Base-by-base conservation (phyloP, 2,113 vertebrate genomes). In the Fregetta grallaria region DNA sequence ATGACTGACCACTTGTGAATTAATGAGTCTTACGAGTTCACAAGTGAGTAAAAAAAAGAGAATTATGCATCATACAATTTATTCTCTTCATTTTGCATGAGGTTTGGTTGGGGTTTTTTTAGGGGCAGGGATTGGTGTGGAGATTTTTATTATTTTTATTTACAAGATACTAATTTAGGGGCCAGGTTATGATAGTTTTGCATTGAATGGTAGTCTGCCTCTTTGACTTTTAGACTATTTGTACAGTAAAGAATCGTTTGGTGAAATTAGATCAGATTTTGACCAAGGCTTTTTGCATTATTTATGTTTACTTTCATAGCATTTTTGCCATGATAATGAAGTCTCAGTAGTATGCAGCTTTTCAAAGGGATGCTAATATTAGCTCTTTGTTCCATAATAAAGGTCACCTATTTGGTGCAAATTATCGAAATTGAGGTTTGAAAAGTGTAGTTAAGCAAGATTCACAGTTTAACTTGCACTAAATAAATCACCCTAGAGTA, bases 51-150 rank as follows among this genome's bases (percentile, higher is more conserved):
- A 44, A 67, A 96, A 96, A 47, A 7, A 47, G 7, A 59, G 17
- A 79, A 61, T 55, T 82, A 47, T 68, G 13, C 17, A 65, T 55
- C 12, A 75, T 27, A 68, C 79, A 26, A 59, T 50, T 36, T 65
- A 30, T 81, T 88, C 11, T 49, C 6, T 76, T 52, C 3, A 10
- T 75, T 94, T 88, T 56, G 4, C 6, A 47, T 65, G 34, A 74
- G 6, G 3, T 85, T 80, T 65, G 13, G 4, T 44, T 20, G 27
- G 0, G 7, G 5, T 5, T n/a, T 9, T 19, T 53, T 52, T 73
- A 3, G 0, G 3, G 2, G 6, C 3, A 5, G 1, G 12, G 3
- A 65, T 79, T 52, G 25, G 0, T 44, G 12, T 26, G 10, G 8
- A 16, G 0, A 3, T 15, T 58, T 21, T 82, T 27, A 22, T 44